Evolutionary conservation across 2,888 invertebrate species (phyloP).

Genomic region (Pemphredon lugubris): DNA sequence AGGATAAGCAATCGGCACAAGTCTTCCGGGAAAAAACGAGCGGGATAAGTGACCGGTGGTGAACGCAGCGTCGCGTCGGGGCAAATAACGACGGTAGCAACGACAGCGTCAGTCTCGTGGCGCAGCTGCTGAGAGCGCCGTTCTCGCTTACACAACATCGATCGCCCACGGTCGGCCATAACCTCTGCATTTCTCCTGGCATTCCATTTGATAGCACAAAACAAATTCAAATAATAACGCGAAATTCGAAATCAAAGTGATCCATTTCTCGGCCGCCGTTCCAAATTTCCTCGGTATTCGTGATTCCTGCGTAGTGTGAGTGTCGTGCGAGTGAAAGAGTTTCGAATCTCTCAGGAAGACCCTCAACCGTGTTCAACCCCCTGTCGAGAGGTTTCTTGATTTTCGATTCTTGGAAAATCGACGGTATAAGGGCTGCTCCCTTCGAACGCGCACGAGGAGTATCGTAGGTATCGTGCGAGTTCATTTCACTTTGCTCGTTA

Average conservation of each 20-base stretch:
- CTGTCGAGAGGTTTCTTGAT: constrained; percentile 1
- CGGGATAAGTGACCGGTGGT: no score
- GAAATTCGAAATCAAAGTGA: neutral
- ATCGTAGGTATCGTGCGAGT: no score
- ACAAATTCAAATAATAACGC: neutral
- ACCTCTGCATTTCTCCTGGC: constrained; percentile 55
- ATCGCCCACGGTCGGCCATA: constrained; percentile 60
- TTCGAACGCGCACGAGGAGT: no score
- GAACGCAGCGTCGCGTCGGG: constrained; percentile 5
- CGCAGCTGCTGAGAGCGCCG: constrained; percentile 60
- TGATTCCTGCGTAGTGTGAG: neutral
- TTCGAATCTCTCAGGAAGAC: constrained; percentile 21
- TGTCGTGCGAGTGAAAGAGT: no score
- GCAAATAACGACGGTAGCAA: constrained; percentile 22
- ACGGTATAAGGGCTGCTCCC: neutral
- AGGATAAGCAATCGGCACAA: no score
- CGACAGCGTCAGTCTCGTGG: constrained; percentile 42
- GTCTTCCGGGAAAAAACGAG: no score
- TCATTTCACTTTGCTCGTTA: no score
- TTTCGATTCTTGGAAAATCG: constrained; percentile 13
- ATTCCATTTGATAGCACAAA: neutral
- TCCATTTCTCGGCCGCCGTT: no score
- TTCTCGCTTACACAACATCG: constrained; percentile 57
- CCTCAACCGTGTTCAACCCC: constrained; percentile 30
- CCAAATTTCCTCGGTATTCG: neutral